Evolutionary conservation across 2,797 vertebrate genomes (phyloP).

Genomic region (Adelosebastes latens): DNA sequence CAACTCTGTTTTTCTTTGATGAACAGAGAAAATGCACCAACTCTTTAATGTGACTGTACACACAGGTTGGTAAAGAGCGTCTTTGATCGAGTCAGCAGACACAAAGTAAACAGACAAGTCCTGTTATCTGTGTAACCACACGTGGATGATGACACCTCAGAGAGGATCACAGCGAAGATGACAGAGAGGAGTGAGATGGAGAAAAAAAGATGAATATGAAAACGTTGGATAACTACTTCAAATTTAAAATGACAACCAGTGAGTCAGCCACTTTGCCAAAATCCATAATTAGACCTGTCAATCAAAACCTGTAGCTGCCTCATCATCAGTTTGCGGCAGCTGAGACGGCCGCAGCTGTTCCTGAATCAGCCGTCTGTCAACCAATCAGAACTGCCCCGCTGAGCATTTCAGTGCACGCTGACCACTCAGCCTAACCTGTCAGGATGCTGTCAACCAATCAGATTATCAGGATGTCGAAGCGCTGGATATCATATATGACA

Average conservation of each 20-base stretch:
- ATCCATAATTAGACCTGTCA: conserved; percentile 19
- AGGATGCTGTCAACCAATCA: conserved; percentile 38
- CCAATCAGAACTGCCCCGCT: conserved; percentile 28
- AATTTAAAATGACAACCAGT: not conserved
- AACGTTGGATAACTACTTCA: not conserved
- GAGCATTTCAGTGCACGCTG: not conserved
- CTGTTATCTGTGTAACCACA: not conserved
- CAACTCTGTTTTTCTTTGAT: not conserved
- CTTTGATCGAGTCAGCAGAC: conserved; percentile 1
- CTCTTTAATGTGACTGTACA: not conserved
- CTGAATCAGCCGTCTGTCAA: conserved; percentile 51
- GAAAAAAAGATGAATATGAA: not conserved
- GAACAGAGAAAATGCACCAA: not conserved
- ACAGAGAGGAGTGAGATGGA: too few relatives aligned
- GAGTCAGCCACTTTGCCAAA: conserved; percentile 6
- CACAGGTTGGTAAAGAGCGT: not conserved
- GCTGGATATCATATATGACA: conserved; percentile 22
- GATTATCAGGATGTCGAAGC: not conserved
- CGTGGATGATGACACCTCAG: not conserved
- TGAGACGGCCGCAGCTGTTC: not conserved
- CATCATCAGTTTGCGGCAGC: conserved; percentile 35
- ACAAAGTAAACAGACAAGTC: conserved; percentile 7
- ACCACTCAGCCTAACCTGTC: conserved; percentile 9
- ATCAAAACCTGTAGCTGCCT: conserved; percentile 17
- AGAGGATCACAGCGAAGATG: too few relatives aligned